phyloP scores from a whole-genome alignment of 2,888 invertebrate species.

The Ferdinandea cuprea region DNA sequence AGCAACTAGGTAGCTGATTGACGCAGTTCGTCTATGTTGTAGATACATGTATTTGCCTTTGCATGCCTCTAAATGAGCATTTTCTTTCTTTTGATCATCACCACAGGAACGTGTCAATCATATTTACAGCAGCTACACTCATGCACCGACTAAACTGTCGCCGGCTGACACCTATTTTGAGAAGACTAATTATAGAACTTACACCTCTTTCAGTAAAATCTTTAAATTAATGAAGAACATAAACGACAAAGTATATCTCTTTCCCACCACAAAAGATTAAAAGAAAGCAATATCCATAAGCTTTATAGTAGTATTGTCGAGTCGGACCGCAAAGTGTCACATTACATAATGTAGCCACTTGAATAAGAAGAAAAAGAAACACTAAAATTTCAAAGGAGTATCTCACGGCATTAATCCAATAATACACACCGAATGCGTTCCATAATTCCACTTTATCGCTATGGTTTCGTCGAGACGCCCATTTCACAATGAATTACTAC shows the following conservation, averaged over 20 bases:
- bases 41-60: slow-evolving; percentile 11
- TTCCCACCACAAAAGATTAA: slow-evolving; percentile 21
- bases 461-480: slow-evolving; percentile 37
- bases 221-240: neutral
- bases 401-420: slow-evolving; percentile 60
- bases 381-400: slow-evolving; percentile 30
- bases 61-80: neutral
- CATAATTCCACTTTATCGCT: slow-evolving; percentile 57
- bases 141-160: slow-evolving; percentile 30
- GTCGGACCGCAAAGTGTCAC: slow-evolving; percentile 61
- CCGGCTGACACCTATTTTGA: slow-evolving; percentile 46
- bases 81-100: slow-evolving; percentile 40
- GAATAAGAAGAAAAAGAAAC: slow-evolving; percentile 1
- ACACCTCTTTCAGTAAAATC: slow-evolving; percentile 43
- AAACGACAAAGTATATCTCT: slow-evolving; percentile 15
- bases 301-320: slow-evolving; percentile 5
- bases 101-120: slow-evolving; percentile 57
- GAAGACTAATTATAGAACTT: slow-evolving; percentile 71
- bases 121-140: slow-evolving; percentile 42
- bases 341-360: slow-evolving; percentile 61
- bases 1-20: slow-evolving; percentile 31
- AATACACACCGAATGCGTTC: slow-evolving; percentile 28
- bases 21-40: slow-evolving; percentile 36
- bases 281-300: slow-evolving; percentile 14
- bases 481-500: slow-evolving; percentile 59